Evolutionary conservation across 2,888 invertebrate genomes (phyloP).

Genomic region (Cheilosia scutellata): DNA sequence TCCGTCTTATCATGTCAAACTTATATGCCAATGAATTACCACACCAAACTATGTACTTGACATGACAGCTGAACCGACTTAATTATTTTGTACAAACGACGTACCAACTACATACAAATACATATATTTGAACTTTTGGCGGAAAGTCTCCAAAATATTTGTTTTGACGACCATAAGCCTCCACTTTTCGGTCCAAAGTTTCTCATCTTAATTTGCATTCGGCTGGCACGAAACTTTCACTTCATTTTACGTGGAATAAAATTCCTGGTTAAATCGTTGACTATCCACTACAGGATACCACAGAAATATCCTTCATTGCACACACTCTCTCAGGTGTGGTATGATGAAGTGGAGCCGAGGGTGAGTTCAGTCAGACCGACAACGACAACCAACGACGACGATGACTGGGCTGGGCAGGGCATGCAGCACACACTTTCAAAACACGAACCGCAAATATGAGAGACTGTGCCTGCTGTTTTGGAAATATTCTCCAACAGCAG

Average conservation of each 20-base stretch:
- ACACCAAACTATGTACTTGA: constrained; percentile 50
- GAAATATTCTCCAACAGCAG: constrained; percentile 37
- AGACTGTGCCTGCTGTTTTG: constrained; percentile 65
- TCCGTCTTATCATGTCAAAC: neutral
- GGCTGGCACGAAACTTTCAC: constrained; percentile 58
- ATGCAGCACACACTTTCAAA: constrained; percentile 55
- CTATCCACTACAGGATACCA: constrained; percentile 63
- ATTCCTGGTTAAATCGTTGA: constrained; percentile 61
- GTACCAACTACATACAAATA: neutral
- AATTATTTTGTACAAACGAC: constrained; percentile 46
- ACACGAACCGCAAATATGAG: constrained; percentile 68
- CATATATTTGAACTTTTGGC: neutral
- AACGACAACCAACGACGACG: constrained; percentile 8
- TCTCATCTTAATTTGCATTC: constrained; percentile 58
- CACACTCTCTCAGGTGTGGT: constrained; percentile 40
- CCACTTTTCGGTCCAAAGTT: constrained; percentile 4
- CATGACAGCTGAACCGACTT: constrained; percentile 61
- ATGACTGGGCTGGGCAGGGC: constrained; percentile 9
- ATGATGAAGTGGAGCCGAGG: neutral
- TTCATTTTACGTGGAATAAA: constrained; percentile 61
- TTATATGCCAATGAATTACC: neutral
- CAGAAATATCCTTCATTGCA: constrained; percentile 61
- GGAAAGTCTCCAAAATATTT: constrained; percentile 49
- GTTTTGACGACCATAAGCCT: constrained; percentile 59
- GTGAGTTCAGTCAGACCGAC: neutral